These are phyloP conservation scores for Machimus atricapillus DNA, from an alignment of 2,888 invertebrate genomes.

Conservation along the genomic window DNA sequence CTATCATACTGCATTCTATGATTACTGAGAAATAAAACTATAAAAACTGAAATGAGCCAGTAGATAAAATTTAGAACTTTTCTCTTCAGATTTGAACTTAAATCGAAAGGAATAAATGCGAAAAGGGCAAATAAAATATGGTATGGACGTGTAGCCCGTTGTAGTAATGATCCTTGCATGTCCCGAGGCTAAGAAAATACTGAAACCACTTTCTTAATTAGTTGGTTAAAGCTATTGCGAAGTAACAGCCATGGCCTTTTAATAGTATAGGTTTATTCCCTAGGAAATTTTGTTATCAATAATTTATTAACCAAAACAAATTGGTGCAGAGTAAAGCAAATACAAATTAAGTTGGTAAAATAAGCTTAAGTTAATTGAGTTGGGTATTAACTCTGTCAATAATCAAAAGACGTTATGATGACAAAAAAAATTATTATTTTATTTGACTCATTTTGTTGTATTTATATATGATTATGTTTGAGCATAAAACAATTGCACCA, in stretches of 20 bases:
- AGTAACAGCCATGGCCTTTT: not conserved
- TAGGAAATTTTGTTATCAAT: not conserved
- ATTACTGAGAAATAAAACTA: not conserved
- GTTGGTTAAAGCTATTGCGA: not conserved
- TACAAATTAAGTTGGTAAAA: not conserved
- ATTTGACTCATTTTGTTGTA: too few relatives aligned
- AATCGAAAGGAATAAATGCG: not conserved
- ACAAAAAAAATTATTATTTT: too few relatives aligned
- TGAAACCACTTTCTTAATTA: not conserved
- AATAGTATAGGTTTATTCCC: not conserved
- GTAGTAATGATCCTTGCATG: not conserved
- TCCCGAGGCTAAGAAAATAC: not conserved
- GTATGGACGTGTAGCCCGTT: not conserved
- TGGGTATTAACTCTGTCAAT: too few relatives aligned
- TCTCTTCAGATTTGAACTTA: not conserved
- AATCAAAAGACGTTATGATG: too few relatives aligned
- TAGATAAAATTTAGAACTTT: not conserved
- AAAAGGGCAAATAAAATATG: not conserved
- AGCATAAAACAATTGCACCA: not conserved
- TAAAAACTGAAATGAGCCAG: not conserved
- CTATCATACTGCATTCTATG: not conserved
- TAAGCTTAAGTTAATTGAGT: not conserved
- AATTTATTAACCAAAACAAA: not conserved
- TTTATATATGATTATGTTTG: too few relatives aligned
- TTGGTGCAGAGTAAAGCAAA: not conserved